Base-by-base conservation (phyloP, 2,797 vertebrate species). In the Pelochelys cantorii region DNA sequence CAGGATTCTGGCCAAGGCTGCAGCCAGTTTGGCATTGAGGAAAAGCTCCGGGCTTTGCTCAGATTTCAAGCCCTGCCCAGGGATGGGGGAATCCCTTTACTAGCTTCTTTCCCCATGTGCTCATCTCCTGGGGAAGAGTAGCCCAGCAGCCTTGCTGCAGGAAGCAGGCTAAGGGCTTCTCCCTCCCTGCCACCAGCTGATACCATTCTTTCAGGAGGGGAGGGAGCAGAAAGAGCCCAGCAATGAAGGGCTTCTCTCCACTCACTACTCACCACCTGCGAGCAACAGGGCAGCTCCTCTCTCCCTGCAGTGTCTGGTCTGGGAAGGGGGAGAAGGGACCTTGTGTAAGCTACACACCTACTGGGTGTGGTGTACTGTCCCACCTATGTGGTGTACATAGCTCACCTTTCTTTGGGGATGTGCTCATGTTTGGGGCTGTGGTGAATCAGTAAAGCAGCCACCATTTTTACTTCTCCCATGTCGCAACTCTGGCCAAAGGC, bases 31-130 rank as follows among this genome's bases (percentile, higher is more conserved):
- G 68, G 34, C 68, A 34, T 10, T 11, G 18, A 22, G 68, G 31
- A 9, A 0, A 53, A 48, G 10, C 1, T 0, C 0, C 25, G 55
- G 91, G n/a, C 15, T 18, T 22, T 83, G n/a, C 31, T 62, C 60
- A 62, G 29, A 29, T 62, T 62, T 62, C 60, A 62, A 15, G 42
- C 29, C 29, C 13, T 15, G 14, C 60, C 60, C 23, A 6, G 57
- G 23, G 57, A 59, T 59, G 57, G 55, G 22, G 11, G 25, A 60
- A 60, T 27, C 59, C 59, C 12, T 60, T 60, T 60, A 29, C 59
- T 60, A 27, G 11, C 59, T 60, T 27, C 59, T 60, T 29, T 60
- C 11, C 25, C 25, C 25, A 29, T 5, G 27, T 60, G 59, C 27
- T 29, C 7, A 13, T 13, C 27, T 31, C 27, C 13, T 62, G 29